Base-by-base conservation (phyloP, 1,140 invertebrate species). In the Magallana angulata region DNA sequence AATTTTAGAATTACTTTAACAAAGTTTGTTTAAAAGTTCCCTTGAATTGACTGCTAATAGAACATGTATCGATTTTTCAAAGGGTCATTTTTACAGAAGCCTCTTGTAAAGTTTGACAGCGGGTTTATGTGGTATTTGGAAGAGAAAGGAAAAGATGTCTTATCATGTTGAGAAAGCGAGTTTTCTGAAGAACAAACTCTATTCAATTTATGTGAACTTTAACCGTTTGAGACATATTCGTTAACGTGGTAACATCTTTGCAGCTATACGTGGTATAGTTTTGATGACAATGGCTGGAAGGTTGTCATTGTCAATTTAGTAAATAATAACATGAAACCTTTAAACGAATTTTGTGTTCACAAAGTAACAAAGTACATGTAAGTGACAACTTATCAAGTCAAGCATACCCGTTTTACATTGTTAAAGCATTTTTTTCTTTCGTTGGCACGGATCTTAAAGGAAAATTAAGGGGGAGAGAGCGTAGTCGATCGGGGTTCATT, bases 11-110 rank as follows among this genome's bases (percentile, higher is more conserved):
- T 64, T 24, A 71, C 18, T 24, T 11, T 24, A 71, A 30, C 64
- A 30, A 71, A 71, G 64, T 71, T 71, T 71, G 64, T 71, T 71
- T 71, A 71, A 71, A 71, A 71, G 6, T 24, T 71, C 64, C 3
- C 18, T 30, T 71, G n/a, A 71, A 71, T 9, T 11, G 64, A 71
- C 18, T 71, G 64, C 64, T 71, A 71, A 71, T 71, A 71, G 18
- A 71, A 30, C 7, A 71, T 71, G 64, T 71, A 71, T 71, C 64
- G 64, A 71, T 71, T 71, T 4, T 71, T 18, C 36, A 48, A 48
- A 48, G 18, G 64, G 30, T 24, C 64, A 71, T 24, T 71, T 71
- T 18, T 71, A 30, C 64, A 24, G 2, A 24, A n/a, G 36, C 36
- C 36, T 48, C 36, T 48, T 36, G 18, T 30, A 71, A 24, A 18